Evolutionary conservation across 1,140 invertebrate genomes (phyloP).

Genomic region (Eriocheir sinensis): DNA sequence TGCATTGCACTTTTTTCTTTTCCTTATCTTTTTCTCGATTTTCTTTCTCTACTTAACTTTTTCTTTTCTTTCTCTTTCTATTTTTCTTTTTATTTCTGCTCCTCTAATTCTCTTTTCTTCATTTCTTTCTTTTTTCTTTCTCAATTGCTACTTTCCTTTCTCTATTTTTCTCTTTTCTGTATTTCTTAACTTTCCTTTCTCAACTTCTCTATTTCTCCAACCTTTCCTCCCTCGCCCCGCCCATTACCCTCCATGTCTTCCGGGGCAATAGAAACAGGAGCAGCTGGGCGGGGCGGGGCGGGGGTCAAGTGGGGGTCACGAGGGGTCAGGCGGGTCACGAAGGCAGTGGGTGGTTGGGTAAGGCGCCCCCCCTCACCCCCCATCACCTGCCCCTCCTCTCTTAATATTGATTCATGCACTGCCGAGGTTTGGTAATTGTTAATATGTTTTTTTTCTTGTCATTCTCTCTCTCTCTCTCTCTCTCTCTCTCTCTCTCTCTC

Average conservation of each 20-base stretch:
- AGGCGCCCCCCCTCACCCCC: not conserved
- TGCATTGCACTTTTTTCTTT: not conserved
- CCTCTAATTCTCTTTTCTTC: not conserved
- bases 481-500: not conserved
- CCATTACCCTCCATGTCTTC: too few species aligned
- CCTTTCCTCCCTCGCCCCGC: not conserved
- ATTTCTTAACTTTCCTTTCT: not conserved
- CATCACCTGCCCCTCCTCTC: not conserved
- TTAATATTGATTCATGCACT: slow-evolving; percentile 13
- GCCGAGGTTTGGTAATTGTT: too few species aligned
- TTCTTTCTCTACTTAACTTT: not conserved
- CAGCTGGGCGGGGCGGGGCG: not conserved
- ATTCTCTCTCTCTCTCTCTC: not conserved
- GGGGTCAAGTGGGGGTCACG: not conserved
- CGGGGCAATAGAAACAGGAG: not conserved
- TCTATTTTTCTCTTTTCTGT: not conserved
- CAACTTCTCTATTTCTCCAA: not conserved
- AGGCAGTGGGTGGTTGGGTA: not conserved
- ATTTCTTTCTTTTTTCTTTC: not conserved
- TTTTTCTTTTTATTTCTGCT: too few species aligned
- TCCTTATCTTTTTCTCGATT: not conserved
- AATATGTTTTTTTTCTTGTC: too few species aligned
- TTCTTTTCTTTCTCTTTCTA: not conserved
- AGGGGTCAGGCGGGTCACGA: not conserved
- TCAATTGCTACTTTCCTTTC: too few species aligned